Evolutionary conservation across 2,888 invertebrate genomes (phyloP), one percentile per base, ranked within the genome.

Genomic region (Lochmaea crataegi): DNA sequence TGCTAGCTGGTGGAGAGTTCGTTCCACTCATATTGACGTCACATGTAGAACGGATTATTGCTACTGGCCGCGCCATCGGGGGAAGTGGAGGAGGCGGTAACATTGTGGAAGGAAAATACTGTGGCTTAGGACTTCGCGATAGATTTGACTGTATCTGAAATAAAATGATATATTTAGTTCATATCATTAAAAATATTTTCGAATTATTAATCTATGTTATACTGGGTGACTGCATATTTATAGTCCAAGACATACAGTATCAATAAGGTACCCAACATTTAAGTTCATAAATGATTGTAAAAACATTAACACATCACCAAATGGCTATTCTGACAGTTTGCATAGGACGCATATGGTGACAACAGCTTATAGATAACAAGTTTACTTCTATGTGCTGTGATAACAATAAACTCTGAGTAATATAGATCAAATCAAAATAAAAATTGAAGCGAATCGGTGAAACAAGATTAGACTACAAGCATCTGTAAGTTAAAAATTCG

Each of bases 1-100:
- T 88, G 57, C 92, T 90, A 11, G 91, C 89, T 26, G 92, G 91
- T 9, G 92, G 91, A 66, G 92, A 91, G 77, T 89, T 90, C 41
- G 90, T 88, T 80, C 90, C 90, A 75, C 90, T 88, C 77, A 92
- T 88, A 65, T 88, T 88, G 65, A 90, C 86, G 79, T 90, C 90
- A 65, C 90, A 88, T 82, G 96, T 96, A 71, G 97, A 97, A 81
- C 97, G 91, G 83, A 98, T 96, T 83, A 98, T 97, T 76, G 98
- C 97, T 41, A 98, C 98, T 0, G 98, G 98, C 77, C 98, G 90
- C 3, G 98, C 97, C 95, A 98, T 96, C 18, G 97, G 97, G 9
- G 97, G 97, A 45, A 97, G 91, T 3, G 97, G 97, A 9, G 97
- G 96, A 38, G 97, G 97, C 7, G 97, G 97, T 84, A 98, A 90